A percentile compares a stretch with the other conserved stretches of the same genome.
These are phyloP conservation scores for Hirtodrosophila confusa DNA, from an alignment of 2,888 invertebrate species.

Conservation along the genomic window DNA sequence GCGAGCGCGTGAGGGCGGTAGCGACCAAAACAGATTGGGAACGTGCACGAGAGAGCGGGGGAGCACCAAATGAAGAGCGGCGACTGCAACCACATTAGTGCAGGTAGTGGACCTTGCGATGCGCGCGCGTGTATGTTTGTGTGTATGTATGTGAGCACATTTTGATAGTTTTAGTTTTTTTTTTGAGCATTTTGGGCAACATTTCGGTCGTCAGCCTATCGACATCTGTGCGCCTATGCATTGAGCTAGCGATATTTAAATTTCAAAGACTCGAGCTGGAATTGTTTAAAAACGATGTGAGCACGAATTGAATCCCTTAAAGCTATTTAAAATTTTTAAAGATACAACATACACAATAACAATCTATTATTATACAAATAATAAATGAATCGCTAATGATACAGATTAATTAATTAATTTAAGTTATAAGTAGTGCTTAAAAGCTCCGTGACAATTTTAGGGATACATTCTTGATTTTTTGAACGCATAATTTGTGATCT, in stretches of 20 bases:
- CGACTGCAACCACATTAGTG: constrained; percentile 32
- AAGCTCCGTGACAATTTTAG: no score
- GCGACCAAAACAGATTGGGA: constrained; percentile 3
- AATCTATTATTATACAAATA: no score
- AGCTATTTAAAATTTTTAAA: no score
- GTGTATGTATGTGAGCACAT: constrained; percentile 12
- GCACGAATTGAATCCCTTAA: no score
- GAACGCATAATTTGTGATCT: no score
- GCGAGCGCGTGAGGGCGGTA: constrained; percentile 3
- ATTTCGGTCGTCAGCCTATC: constrained; percentile 14
- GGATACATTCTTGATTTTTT: no score
- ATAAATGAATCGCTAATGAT: no score
- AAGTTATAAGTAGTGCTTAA: no score
- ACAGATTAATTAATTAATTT: no score
- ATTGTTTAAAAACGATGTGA: not conserved
- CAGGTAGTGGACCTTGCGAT: constrained; percentile 43
- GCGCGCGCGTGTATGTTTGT: constrained; percentile 17
- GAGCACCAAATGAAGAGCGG: constrained; percentile 1
- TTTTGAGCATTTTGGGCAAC: constrained; percentile 26
- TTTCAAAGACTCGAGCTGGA: constrained; percentile 36
- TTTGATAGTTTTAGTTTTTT: constrained; percentile 27
- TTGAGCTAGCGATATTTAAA: constrained; percentile 67
- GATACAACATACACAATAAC: no score
- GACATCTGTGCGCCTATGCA: constrained; percentile 61
- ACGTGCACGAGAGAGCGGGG: constrained; percentile 14